phyloP scores from a whole-genome alignment of 2,113 vertebrate genomes.

The Laticauda laticaudata region DNA sequence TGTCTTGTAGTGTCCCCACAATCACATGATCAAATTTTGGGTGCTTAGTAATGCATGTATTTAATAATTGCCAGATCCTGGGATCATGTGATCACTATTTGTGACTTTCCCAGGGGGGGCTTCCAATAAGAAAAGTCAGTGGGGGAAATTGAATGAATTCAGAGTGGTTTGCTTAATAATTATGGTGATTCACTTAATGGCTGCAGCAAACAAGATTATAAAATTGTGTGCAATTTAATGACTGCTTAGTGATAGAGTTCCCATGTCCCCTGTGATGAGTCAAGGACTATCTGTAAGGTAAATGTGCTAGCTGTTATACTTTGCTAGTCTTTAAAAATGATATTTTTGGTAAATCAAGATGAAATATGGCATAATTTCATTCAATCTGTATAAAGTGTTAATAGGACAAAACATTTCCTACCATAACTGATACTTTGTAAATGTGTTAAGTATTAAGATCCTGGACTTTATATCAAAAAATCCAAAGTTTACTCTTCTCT shows the following conservation, averaged over 20 bases:
- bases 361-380: not conserved
- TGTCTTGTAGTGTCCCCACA: not conserved
- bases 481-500: not conserved
- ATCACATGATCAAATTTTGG: not conserved
- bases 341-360: not conserved
- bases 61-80: not conserved
- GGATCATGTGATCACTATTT: not conserved
- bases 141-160: not conserved
- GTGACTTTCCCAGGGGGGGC: not conserved
- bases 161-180: not conserved
- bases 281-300: not conserved
- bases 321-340: not conserved
- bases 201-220: not conserved
- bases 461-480: not conserved
- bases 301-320: not conserved
- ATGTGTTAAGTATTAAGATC: not conserved
- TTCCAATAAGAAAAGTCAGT: not conserved
- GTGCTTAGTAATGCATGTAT: not conserved
- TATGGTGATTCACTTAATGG: not conserved
- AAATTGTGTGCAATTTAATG: not conserved
- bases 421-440: not conserved
- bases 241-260: not conserved
- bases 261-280: not conserved
- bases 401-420: not conserved
- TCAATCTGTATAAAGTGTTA: not conserved